phyloP scores from a whole-genome alignment of 2,888 invertebrate species.

The Drosophila antonietae region DNA sequence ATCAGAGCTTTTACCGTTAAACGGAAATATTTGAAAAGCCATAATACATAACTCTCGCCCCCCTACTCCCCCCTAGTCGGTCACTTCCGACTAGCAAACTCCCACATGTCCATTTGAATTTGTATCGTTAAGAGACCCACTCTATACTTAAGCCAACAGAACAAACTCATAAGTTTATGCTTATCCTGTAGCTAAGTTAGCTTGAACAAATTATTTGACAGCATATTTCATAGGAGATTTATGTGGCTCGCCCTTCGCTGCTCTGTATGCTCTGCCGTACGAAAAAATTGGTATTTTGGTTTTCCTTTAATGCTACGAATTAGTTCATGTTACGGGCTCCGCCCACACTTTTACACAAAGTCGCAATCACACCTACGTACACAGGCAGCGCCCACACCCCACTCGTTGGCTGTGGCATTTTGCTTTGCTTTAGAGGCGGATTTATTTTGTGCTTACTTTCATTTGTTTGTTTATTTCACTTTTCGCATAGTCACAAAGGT shows the following conservation, averaged over 20 bases:
- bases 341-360: background rate
- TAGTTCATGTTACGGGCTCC: slow-evolving; percentile 8
- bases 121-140: background rate
- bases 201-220: slow-evolving; percentile 6
- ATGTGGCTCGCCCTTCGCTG: background rate
- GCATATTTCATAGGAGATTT: slow-evolving; percentile 3
- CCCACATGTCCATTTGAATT: background rate
- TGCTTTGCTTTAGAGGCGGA: slow-evolving; percentile 50
- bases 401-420: slow-evolving; percentile 32
- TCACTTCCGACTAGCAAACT: background rate
- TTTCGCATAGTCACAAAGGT: slow-evolving; percentile 61
- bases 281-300: slow-evolving; percentile 1
- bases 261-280: background rate
- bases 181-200: background rate
- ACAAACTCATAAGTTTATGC: slow-evolving; percentile 1
- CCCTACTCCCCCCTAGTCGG: background rate
- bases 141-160: background rate
- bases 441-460: slow-evolving; percentile 64
- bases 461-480: slow-evolving; percentile 78
- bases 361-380: slow-evolving; percentile 1
- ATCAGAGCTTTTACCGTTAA: slow-evolving; percentile 28
- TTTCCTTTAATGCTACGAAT: background rate
- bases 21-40: slow-evolving; percentile 40
- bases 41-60: slow-evolving; percentile 30
- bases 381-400: slow-evolving; percentile 3